phyloP scores from a whole-genome alignment of 2,888 invertebrate genomes.

The Melieria crassipennis region DNA sequence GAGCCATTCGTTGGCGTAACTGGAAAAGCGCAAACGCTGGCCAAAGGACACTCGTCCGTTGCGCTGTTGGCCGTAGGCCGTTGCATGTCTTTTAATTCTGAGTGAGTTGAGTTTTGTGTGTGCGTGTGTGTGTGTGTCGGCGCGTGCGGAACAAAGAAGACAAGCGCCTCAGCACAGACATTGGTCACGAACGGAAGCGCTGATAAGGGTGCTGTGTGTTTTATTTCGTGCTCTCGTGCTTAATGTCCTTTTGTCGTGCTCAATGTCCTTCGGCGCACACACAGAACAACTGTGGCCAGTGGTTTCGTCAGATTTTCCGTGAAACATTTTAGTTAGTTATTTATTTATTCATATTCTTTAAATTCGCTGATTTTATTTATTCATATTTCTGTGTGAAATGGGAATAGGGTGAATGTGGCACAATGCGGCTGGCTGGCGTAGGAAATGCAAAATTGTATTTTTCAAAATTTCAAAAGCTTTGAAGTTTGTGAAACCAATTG shows the following conservation, averaged over 20 bases:
- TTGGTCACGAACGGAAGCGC: conserved; percentile 67
- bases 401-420: too few relatives aligned
- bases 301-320: background rate
- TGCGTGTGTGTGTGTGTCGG: background rate
- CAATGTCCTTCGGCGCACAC: conserved; percentile 53
- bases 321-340: conserved; percentile 5
- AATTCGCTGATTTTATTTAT: too few relatives aligned
- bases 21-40: too few relatives aligned
- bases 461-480: too few relatives aligned
- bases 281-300: background rate
- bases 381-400: too few relatives aligned
- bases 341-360: background rate
- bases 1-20: too few relatives aligned
- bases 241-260: conserved; percentile 65
- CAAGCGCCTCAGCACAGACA: conserved; percentile 52
- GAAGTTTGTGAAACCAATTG: too few relatives aligned
- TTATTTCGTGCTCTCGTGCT: conserved; percentile 62
- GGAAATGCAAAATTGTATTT: too few relatives aligned
- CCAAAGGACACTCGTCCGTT: background rate
- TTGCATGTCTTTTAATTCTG: conserved; percentile 37
- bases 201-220: conserved; percentile 65
- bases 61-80: conserved; percentile 11
- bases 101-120: conserved; percentile 5
- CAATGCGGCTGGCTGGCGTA: too few relatives aligned
- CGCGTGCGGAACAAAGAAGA: conserved; percentile 40